phyloP scores from a whole-genome alignment of 2,113 vertebrate species.

The Seriola aureovittata region DNA sequence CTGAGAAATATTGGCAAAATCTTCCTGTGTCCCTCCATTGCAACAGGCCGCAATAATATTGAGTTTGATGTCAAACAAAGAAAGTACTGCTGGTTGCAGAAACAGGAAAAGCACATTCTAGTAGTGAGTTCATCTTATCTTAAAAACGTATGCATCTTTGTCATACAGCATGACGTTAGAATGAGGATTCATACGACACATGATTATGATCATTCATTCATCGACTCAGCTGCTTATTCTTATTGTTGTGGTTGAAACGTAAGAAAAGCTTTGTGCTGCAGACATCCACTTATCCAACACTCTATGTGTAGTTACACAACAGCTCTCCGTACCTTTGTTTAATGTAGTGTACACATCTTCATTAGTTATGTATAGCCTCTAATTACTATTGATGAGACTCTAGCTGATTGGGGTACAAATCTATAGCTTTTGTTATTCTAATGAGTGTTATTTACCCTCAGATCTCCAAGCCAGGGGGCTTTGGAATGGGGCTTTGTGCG shows the following conservation, averaged over 20 bases:
- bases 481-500: conserved; percentile 77
- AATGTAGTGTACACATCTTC: conserved; percentile 80
- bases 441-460: conserved; percentile 85
- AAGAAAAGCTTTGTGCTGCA: conserved; percentile 31
- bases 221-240: background rate
- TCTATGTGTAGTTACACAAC: conserved; percentile 65
- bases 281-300: conserved; percentile 58
- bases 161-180: conserved; percentile 1
- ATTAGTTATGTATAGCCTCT: conserved; percentile 85
- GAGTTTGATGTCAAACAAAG: conserved; percentile 37
- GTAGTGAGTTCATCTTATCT: background rate
- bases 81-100: conserved; percentile 33
- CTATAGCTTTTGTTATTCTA: conserved; percentile 87
- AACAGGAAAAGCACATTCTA: conserved; percentile 14
- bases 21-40: conserved; percentile 44
- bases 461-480: conserved; percentile 81
- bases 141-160: conserved; percentile 5
- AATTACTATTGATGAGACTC: conserved; percentile 86
- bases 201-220: conserved; percentile 7
- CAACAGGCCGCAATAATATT: conserved; percentile 41
- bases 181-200: background rate
- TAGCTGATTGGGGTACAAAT: conserved; percentile 84
- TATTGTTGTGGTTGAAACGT: conserved; percentile 43
- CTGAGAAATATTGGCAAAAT: conserved; percentile 52
- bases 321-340: conserved; percentile 70